Base-by-base conservation (phyloP, 2,113 vertebrate genomes). In the Corythaeola cristata region DNA sequence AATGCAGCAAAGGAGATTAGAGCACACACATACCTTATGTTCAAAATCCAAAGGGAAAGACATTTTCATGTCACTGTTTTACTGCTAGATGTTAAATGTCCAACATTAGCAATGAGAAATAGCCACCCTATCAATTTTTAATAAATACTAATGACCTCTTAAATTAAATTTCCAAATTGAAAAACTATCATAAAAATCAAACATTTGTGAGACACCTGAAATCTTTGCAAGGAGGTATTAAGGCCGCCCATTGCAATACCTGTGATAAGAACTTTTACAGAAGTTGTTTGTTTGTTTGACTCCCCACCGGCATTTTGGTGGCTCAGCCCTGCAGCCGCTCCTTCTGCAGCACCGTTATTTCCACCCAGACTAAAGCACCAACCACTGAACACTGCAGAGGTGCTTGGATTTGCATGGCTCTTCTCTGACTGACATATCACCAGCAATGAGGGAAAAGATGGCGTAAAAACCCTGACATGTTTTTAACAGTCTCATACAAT, bases 121-220 rank as follows among this genome's bases (percentile, higher is more conserved):
- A 78, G n/a, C 9, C 41, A 68, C 3, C 28, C 20, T 56, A 85
- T 87, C 37, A 62, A 85, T 92, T 92, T 96, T 95, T 94, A 85
- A 89, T 87, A 90, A 79, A 87, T 78, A 75, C 88, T 82, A 87
- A 79, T 89, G 58, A 58, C 20, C 9, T 73, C 53, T 47, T 86
- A 78, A 67, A 95, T 86, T 83, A 76, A 33, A 85, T 81, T 92
- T 90, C 47, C 52, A 75, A 92, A 69, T 33, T 52, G 71, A 92
- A 94, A 93, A 96, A 50, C 41, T 84, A 73, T 37, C 33, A 56
- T 52, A 30, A 68, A 11, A 77, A 75, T 75, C 35, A 62, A 72
- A 82, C 37, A n/a, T n/a, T n/a, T n/a, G n/a, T n/a, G n/a, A n/a
- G n/a, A n/a, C n/a, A n/a, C n/a, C n/a, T n/a, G n/a, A n/a, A n/a